Conservation (phyloP, 2,113 vertebrate genomes). For the Thermophis baileyi region DNA sequence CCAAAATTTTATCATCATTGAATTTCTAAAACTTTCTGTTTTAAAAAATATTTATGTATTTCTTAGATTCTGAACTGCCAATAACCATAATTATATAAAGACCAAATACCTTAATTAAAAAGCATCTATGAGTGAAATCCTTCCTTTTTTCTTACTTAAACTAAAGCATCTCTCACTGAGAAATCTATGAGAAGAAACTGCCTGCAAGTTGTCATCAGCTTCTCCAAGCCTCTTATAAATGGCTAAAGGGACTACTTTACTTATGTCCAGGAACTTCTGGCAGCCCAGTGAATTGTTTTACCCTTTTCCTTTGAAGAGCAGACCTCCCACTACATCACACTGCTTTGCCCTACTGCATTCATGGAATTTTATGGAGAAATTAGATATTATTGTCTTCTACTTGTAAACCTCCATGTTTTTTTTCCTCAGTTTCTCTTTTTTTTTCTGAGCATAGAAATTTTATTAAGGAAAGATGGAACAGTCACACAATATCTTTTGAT, state of each 20-base stretch:
- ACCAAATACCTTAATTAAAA: conserved; percentile 53
- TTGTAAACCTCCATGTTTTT: not conserved
- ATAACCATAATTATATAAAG: not conserved
- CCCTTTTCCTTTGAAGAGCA: not conserved
- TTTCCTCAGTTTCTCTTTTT: not conserved
- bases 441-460: not conserved
- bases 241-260: conserved; percentile 48
- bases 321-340: too few relatives aligned
- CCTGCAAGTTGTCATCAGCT: conserved; percentile 17
- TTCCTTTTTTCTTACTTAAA: not conserved
- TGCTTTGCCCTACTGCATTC: not conserved
- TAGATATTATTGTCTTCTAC: not conserved
- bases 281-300: not conserved
- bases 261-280: not conserved
- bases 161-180: not conserved
- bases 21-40: not conserved
- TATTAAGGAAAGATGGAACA: not conserved
- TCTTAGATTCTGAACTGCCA: not conserved
- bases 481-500: not conserved
- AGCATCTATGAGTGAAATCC: conserved; percentile 27
- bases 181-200: not conserved
- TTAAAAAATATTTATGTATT: not conserved
- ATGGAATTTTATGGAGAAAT: not conserved
- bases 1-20: not conserved
- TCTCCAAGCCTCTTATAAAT: conserved; percentile 64